phyloP scores from a whole-genome alignment of 2,888 invertebrate genomes.

The Cybosia mesomella region DNA sequence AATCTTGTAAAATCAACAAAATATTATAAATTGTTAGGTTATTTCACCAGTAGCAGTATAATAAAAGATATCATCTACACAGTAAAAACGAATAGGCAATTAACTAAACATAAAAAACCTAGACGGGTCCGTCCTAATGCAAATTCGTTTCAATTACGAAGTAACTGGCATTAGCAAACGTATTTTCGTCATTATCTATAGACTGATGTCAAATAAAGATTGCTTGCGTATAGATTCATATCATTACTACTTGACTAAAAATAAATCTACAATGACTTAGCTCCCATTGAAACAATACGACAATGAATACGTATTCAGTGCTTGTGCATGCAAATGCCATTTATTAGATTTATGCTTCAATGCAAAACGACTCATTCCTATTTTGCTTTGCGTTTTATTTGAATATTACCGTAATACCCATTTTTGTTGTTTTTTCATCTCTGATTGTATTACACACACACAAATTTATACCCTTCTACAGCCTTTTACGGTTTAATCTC shows the following conservation, averaged over 20 bases:
- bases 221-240: constrained; percentile 19
- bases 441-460: constrained; percentile 43
- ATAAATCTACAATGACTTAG: constrained; percentile 41
- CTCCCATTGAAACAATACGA: constrained; percentile 51
- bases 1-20: no score
- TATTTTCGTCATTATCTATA: constrained; percentile 21
- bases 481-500: constrained; percentile 61
- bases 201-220: constrained; percentile 3
- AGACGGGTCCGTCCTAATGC: constrained; percentile 10
- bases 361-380: constrained; percentile 77
- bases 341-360: constrained; percentile 77
- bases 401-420: constrained; percentile 73
- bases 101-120: constrained; percentile 22
- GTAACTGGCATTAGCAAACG: neutral
- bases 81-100: constrained; percentile 12
- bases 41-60: neutral
- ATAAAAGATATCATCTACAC: constrained; percentile 5
- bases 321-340: constrained; percentile 75
- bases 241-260: constrained; percentile 42
- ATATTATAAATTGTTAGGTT: neutral
- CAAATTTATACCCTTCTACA: constrained; percentile 58
- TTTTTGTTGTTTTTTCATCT: constrained; percentile 72
- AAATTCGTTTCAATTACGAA: constrained; percentile 23
- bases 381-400: constrained; percentile 77
- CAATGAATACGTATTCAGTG: constrained; percentile 58